phyloP scores from a whole-genome alignment of 2,797 vertebrate species.

The Hydrophis major region DNA sequence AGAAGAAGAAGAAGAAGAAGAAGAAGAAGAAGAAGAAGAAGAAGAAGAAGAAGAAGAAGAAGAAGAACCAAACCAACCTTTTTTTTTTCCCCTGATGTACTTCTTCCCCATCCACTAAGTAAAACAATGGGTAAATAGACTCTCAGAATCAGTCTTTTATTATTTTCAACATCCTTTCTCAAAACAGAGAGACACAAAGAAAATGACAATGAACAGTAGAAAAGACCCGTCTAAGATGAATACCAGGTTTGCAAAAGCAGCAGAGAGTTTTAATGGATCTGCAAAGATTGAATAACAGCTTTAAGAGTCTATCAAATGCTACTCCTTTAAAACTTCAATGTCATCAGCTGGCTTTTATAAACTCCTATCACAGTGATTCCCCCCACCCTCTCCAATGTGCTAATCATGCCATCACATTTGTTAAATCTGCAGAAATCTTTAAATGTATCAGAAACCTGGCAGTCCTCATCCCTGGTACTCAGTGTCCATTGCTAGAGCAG shows the following conservation, averaged over 20 bases:
- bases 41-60: too few species aligned
- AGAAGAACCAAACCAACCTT: too few species aligned
- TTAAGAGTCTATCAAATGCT: background rate
- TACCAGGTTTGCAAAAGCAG: background rate
- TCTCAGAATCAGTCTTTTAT: background rate
- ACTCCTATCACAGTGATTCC: background rate
- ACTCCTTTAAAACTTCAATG: background rate
- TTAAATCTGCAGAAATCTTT: background rate
- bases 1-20: too few species aligned
- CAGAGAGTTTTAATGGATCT: background rate
- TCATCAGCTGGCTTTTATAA: background rate
- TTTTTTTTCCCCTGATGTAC: background rate
- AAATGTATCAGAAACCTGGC: background rate
- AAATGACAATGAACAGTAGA: background rate
- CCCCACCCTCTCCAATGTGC: too few species aligned
- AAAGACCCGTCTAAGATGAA: background rate
- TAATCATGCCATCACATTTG: background rate
- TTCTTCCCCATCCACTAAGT: background rate
- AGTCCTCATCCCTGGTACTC: background rate
- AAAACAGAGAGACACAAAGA: background rate
- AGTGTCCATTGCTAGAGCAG: background rate
- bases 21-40: too few species aligned
- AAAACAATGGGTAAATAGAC: background rate
- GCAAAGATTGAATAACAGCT: background rate
- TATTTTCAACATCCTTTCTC: background rate